Base-by-base conservation (phyloP, 2,113 vertebrate genomes). In the Planiliza haematocheilus region DNA sequence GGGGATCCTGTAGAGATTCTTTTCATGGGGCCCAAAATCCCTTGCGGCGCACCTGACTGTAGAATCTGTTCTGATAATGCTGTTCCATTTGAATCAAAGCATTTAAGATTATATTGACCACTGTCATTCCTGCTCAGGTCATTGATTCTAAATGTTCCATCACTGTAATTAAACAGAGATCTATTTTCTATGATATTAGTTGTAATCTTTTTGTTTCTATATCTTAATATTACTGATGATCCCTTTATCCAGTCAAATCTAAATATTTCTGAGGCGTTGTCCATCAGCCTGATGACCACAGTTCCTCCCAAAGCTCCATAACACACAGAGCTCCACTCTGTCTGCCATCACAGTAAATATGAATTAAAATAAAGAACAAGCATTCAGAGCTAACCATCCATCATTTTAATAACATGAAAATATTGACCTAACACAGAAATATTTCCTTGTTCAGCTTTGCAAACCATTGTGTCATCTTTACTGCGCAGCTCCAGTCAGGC, bases 291-390 rank as follows among this genome's bases (percentile, higher is more conserved):
- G 21, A 89, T 1, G 51, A 37, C n/a, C 49, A 90, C 43, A 68
- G 77, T 46, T 83, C 83, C 74, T 83, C 80, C 76, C 48, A 88
- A 61, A 66, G 74, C 43, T 77, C 76, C 81, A 45, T 62, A 81
- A 79, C 86, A 89, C 86, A 89, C 46, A 36, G 58, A 81, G 53
- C 0, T 61, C 45, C 24, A 70, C 74, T 1, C 59, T 0, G 0
- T 72, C 72, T 88, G 69, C 52, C 61, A 53, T 89, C 83, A 85
- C 87, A 89, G 57, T 1, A 4, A 2, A 11, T 63, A 77, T 2
- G 46, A 61, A 30, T 30, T 30, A 30, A 30, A 30, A 30, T 30
- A 30, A 30, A 30, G 24, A 30, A 30, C 2, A 3, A 30, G 24
- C n/a, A n/a, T 30, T 30, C 24, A 30, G 24, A 30, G 3, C 24